Base-by-base conservation (phyloP, 1,140 invertebrate species). In the Eulimnadia texana region DNA sequence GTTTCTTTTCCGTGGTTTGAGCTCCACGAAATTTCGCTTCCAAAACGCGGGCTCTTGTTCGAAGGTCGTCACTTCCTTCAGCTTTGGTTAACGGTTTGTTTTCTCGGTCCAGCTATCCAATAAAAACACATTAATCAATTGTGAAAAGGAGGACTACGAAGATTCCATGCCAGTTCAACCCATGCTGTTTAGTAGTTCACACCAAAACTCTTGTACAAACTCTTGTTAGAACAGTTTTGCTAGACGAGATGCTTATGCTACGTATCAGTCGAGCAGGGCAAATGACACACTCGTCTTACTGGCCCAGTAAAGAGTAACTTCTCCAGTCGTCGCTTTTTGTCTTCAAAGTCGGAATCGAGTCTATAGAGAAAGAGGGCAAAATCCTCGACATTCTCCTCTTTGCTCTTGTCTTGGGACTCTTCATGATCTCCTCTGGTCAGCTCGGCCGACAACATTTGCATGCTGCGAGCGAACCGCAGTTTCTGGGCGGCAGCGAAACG, bases 391-490 rank as follows among this genome's bases (percentile, higher is more conserved):
- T 60, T 77, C 73, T 67, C 42, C 47, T 20, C 57, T 13, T 23
- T 24, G 33, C 53, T 50, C 29, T 27, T 27, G 23, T 57, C 22
- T 50, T 62, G 24, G 3, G 27, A 20, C 29, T 25, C 60, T 25
- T 54, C 33, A 29, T 23, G 22, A 20, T 11, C 33, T 28, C 53
- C 60, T 50, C 60, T 29, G n/a, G n/a, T 16, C 29, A 20, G 28
- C n/a, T 54, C 51, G 29, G 64, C 78, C 71, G 84, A 80, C 63
- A 87, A 73, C 79, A 87, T 84, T 69, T 83, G 81, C 78, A 87
- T 80, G 71, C 84, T 86, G 73, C 86, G 85, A 68, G 84, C 77
- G 72, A 86, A 85, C 62, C 84, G 82, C 29, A 61, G 53, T 11
- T 33, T 50, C 67, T 84, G 81, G 2, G 80, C 84, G 63, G 82